Base-by-base conservation (phyloP, 2,113 vertebrate species). In the Urocitellus parryii region DNA sequence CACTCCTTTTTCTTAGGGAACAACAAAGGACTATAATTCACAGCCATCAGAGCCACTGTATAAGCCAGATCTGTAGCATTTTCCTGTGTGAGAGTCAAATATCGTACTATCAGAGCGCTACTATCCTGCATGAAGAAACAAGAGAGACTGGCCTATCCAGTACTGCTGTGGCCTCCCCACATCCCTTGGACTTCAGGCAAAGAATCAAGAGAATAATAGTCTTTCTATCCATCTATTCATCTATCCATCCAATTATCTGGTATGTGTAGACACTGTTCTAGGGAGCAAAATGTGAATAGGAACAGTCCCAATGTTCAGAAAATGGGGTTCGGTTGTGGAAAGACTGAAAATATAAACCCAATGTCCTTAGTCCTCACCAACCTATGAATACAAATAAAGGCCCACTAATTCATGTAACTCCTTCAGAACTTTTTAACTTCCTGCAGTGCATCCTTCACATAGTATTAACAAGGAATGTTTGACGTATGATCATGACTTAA, bases 281-380 rank as follows among this genome's bases (percentile, higher is more conserved):
- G 25, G 16, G 27, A 74, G 22, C 22, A 85, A 77, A 74, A 76
- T 48, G 29, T 32, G 9, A 76, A 8, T 34, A 70, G 72, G 37
- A 80, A 83, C 10, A 61, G 4, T 51, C 5, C 37, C 53, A 32
- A 5, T 78, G 32, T 58, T 96, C 88, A 96, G 45, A 83, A 39
- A 16, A 68, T 17, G 45, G 29, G 25, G 39, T 45, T 8, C 45
- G 90, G 4, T 63, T 85, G 48, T 58, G 25, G 56, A 24, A 34
- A 92, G n/a, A 77, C 34, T 81, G 67, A 88, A 95, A 91, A 94
- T 79, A 88, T 58, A 94, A 83, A 87, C 63, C 34, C 67, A 39
- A 16, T 32, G 45, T 82, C 5, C 20, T 56, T 63, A 73, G 37
- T 84, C 85, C 73, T 88, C 34, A 80, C 6, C 61, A 94, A 20